Base-by-base conservation (phyloP, 2,113 vertebrate genomes). In the Gopherus evgoodei region DNA sequence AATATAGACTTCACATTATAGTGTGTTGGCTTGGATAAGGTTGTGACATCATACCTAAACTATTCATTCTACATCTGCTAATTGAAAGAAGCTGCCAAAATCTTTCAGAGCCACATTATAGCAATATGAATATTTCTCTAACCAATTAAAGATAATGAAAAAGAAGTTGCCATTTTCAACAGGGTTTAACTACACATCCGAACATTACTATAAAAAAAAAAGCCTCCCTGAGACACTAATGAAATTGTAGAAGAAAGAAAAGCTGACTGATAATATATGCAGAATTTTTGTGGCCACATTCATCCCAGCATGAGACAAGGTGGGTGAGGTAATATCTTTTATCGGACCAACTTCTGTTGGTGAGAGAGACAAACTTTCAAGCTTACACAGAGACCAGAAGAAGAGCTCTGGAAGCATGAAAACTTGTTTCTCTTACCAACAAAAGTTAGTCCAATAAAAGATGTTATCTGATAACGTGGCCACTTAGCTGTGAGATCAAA, bases 21-120 rank as follows among this genome's bases (percentile, higher is more conserved):
- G 54, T 27, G 47, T 90, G 81, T 93, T 96, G 95, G 96, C 93
- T 78, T 4, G 8, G 84, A 82, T 86, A 93, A 85, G 89, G 38
- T 12, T 50, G 13, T 97, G 97, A 83, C 95, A 88, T 97, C 94
- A 94, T 69, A 65, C 11, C 24, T 81, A 87, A 97, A 93, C 83
- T 96, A 97, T 97, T 96, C 91, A 81, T 95, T 95, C 83, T 57
- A 92, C 90, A 72, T 87, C 84, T 91, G 88, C 94, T 92, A 95
- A 92, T 22, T 79, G 92, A 97, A 96, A 83, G 89, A 97, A 96
- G 53, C 69, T 88, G 93, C 85, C 90, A 94, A 90, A 87, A 87
- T 88, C 44, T 19, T 88, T 52, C 91, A 85, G 79, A 97, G 93
- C 62, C 1, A 5, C 25, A 69, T 42, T 81, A 59, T 86, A 90